These are phyloP conservation scores for Cardiocondyla obscurior DNA, from an alignment of 1,140 invertebrate genomes.

Conservation along the genomic window DNA sequence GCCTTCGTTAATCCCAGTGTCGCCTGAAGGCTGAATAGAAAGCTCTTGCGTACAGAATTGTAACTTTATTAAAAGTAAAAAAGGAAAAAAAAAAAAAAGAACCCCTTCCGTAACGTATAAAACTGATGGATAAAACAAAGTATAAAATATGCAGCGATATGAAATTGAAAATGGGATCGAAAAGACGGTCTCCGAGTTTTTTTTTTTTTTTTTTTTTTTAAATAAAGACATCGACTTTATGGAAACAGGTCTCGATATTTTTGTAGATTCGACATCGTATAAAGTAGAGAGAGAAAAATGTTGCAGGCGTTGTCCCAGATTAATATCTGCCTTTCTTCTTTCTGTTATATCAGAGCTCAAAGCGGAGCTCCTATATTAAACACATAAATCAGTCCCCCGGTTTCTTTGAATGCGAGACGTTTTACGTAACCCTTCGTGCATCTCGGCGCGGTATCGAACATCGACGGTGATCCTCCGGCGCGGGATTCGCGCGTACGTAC, in stretches of 20 bases:
- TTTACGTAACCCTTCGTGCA: background rate
- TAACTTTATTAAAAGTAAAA: background rate
- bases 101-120: too few species aligned
- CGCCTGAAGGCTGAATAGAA: background rate
- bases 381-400: conserved; percentile 7
- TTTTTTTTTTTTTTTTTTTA: too few species aligned
- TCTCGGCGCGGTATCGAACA: background rate
- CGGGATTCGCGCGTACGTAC: background rate
- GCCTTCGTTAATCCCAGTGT: background rate
- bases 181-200: too few species aligned
- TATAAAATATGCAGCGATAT: background rate
- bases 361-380: conserved; percentile 1
- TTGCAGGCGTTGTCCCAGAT: conserved; percentile 4
- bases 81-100: background rate
- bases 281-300: background rate
- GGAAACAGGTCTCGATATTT: background rate
- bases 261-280: background rate
- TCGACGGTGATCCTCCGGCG: background rate
- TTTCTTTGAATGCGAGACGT: conserved; percentile 5
- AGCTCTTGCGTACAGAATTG: background rate
- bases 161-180: background rate
- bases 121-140: background rate
- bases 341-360: background rate
- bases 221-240: background rate
- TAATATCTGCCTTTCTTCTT: background rate